Conservation (phyloP, 2,113 vertebrate species). For the Brachionichthys hirsutus region DNA sequence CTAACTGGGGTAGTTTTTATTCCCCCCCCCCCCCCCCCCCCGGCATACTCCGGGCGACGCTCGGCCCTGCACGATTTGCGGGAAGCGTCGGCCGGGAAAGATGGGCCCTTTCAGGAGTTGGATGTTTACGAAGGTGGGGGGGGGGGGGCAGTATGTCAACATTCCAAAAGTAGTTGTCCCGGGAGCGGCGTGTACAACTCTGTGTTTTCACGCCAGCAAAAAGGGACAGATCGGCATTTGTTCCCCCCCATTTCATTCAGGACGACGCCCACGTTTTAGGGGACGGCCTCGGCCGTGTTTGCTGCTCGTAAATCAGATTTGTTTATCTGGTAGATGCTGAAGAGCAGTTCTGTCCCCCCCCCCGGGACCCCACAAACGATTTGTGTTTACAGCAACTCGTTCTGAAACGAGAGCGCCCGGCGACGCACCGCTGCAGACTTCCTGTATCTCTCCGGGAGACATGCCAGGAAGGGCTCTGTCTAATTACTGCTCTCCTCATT, state of each 20-base stretch:
- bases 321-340: slow-evolving; percentile 24
- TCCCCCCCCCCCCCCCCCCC: slow-evolving; percentile 44
- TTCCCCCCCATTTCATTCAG: slow-evolving; percentile 33
- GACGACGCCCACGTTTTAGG: slow-evolving; percentile 28
- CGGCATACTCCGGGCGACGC: slow-evolving; percentile 34
- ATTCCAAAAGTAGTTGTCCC: slow-evolving; percentile 64
- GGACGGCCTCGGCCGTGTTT: slow-evolving; percentile 21
- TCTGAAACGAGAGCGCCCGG: slow-evolving; percentile 13
- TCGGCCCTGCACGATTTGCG: slow-evolving; percentile 49
- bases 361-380: slow-evolving; percentile 39
- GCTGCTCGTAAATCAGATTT: slow-evolving; percentile 51
- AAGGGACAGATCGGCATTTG: slow-evolving; percentile 42
- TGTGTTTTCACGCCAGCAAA: slow-evolving; percentile 46
- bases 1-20: slow-evolving; percentile 62
- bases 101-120: slow-evolving; percentile 54
- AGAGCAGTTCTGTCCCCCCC: slow-evolving; percentile 29
- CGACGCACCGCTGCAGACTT: not conserved
- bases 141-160: slow-evolving; percentile 48
- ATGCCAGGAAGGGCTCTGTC: slow-evolving; percentile 14
- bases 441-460: slow-evolving; percentile 9
- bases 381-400: slow-evolving; percentile 36
- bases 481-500: slow-evolving; percentile 21
- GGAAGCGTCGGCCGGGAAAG: slow-evolving; percentile 52
- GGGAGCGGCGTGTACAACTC: slow-evolving; percentile 52
- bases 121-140: slow-evolving; percentile 60